A percentile compares a stretch with the other conserved stretches of the same genome.
These are phyloP conservation scores for Perca schrenkii DNA, from an alignment of 2,113 vertebrate species.

Conservation along the genomic window DNA sequence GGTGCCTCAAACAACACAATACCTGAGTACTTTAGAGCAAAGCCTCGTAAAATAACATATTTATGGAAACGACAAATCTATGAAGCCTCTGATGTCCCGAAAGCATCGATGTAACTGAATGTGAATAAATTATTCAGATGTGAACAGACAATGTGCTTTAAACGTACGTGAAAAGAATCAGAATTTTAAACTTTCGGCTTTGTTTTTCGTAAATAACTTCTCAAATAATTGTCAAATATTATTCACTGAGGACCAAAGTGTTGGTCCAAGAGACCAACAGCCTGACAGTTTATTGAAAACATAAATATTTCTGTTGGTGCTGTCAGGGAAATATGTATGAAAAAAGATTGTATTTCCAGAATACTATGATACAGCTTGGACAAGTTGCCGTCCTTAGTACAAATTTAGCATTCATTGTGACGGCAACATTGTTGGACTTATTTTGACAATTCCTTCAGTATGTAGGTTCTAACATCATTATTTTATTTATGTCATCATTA, in stretches of 20 bases:
- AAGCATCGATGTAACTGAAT: neutral
- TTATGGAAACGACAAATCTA: neutral
- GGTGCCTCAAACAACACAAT: too few relatives aligned
- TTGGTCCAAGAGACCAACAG: neutral
- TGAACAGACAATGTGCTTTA: neutral
- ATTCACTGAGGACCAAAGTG: neutral
- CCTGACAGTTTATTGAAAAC: neutral
- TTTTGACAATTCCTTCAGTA: neutral
- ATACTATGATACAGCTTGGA: neutral
- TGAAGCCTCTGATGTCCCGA: neutral
- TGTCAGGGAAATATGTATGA: neutral
- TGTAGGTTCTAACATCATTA: slow-evolving; percentile 2
- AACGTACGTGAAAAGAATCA: neutral
- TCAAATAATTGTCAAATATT: neutral
- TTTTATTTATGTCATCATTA: slow-evolving; percentile 18
- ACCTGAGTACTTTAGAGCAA: too few relatives aligned
- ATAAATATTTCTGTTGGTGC: neutral
- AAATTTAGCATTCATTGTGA: neutral
- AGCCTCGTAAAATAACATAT: too few relatives aligned
- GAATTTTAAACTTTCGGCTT: too few relatives aligned
- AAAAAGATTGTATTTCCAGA: neutral
- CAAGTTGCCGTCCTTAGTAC: too few relatives aligned
- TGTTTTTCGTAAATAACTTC: neutral
- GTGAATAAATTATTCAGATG: neutral
- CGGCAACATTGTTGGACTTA: neutral